Conservation (phyloP, 1,140 invertebrate species). For the Ceratoteleas bidentatus region DNA sequence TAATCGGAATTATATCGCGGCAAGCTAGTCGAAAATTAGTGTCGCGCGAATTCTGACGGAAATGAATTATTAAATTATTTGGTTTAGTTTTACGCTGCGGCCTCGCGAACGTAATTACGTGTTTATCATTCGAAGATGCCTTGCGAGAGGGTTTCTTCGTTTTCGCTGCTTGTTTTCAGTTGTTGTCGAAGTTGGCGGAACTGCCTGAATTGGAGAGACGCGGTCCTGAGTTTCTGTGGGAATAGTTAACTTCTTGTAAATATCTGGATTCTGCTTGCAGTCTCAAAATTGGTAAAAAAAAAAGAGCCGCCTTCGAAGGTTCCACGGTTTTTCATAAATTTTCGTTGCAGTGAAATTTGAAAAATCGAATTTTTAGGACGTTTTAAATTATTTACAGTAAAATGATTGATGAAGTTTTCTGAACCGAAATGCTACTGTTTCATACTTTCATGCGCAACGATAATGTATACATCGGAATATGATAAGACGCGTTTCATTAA, state of each 20-base stretch:
- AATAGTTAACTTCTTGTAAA: not conserved
- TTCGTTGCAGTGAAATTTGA: too few species aligned
- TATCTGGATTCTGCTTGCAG: constrained; percentile 1
- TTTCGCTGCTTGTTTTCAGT: not conserved
- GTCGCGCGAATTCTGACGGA: not conserved
- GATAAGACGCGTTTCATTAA: constrained; percentile 20
- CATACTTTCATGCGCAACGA: too few species aligned
- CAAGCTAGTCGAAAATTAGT: too few species aligned
- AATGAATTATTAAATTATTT: not conserved
- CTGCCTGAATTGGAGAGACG: not conserved
- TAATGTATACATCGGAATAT: constrained; percentile 13
- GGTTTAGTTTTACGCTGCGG: not conserved
- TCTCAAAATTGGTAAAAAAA: not conserved
- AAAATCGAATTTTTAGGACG: too few species aligned
- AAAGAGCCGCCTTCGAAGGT: not conserved
- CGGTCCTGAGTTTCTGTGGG: not conserved
- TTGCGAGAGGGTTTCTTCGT: not conserved
- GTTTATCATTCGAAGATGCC: not conserved
- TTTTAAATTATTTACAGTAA: too few species aligned
- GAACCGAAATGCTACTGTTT: too few species aligned
- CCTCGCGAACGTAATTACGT: not conserved
- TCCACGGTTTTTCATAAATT: not conserved
- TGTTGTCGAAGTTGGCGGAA: not conserved
- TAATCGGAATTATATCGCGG: too few species aligned
- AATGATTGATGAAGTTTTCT: too few species aligned